Evolutionary conservation across 2,797 vertebrate genomes (phyloP), one percentile per base, ranked within the genome.

Genomic region (Falco biarmicus): DNA sequence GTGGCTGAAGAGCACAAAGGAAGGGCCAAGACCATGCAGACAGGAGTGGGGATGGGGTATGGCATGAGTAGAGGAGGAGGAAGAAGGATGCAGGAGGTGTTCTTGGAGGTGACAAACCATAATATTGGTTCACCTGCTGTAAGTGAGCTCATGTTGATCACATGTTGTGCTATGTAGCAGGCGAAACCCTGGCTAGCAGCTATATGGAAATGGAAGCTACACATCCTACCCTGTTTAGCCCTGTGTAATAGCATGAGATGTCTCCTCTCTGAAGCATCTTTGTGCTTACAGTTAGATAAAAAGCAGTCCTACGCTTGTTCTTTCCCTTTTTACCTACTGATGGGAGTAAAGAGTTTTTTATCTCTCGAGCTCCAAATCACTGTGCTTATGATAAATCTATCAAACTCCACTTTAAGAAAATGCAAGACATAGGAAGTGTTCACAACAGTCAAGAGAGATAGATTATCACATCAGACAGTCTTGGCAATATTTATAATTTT

Each of bases 401-500:
- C 60, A 81, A 84, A 87, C 34, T 47, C 51, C 41, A 32, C 32
- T 91, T 84, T 5, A 74, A 87, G 77, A 82, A 87, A 93, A 93
- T 50, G 68, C 56, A 93, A 95, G 77, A 50, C 74, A 93, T 43
- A 74, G 64, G 63, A 91, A 89, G 28, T 50, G 25, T 37, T 95
- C 85, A 47, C 59, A 94, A 82, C 77, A 95, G 83, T 82, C 48
- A 73, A 64, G 85, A 91, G 63, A 61, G 74, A 88, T 45, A 75
- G 79, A 93, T 95, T 93, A 87, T 84, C 85, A 70, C 77, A 89
- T 91, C 80, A 78, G 78, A 74, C 47, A 95, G 70, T 56, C 83
- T 94, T 90, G 89, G 83, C 85, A 95, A 70, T 88, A 81, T 84
- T 94, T 94, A 29, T 83, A 47, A 69, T 77, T 94, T 96, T 84